phyloP scores from a whole-genome alignment of 2,797 vertebrate genomes.

The Enteromius mattozi region DNA sequence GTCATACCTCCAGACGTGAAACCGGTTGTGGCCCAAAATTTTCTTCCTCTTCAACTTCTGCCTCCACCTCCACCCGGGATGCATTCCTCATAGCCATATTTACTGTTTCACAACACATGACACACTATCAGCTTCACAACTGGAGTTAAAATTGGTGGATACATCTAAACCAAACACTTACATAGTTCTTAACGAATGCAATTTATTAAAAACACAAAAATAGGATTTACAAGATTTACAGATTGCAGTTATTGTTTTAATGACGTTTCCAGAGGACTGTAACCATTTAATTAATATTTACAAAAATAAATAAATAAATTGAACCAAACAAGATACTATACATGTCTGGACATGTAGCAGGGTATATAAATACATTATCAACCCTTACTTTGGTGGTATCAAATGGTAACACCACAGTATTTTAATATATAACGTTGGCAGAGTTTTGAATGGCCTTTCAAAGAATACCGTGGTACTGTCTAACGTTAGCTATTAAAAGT shows the following conservation, averaged over 20 bases:
- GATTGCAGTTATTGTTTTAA: not conserved
- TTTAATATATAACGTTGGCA: not conserved
- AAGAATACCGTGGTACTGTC: not conserved
- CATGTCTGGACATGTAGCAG: not conserved
- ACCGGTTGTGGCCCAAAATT: constrained; percentile 91
- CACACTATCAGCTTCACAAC: not conserved
- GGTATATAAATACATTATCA: not conserved
- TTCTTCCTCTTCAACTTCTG: constrained; percentile 88
- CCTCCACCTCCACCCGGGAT: constrained; percentile 79
- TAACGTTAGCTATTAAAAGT: not conserved
- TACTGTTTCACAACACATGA: constrained; percentile 1
- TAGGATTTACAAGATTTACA: not conserved
- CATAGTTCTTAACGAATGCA: not conserved
- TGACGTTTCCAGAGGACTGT: not conserved
- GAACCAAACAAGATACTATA: not conserved
- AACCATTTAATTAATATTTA: not conserved
- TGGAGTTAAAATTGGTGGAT: not conserved
- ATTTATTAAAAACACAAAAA: not conserved
- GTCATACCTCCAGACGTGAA: constrained; percentile 84
- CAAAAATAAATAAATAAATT: not conserved
- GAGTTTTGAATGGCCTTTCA: not conserved
- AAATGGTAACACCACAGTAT: not conserved
- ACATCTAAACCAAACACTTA: not conserved
- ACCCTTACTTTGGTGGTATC: not conserved
- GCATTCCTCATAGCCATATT: constrained; percentile 84